Conservation (phyloP, 2,888 invertebrate genomes). For the Choreutis nemorana region DNA sequence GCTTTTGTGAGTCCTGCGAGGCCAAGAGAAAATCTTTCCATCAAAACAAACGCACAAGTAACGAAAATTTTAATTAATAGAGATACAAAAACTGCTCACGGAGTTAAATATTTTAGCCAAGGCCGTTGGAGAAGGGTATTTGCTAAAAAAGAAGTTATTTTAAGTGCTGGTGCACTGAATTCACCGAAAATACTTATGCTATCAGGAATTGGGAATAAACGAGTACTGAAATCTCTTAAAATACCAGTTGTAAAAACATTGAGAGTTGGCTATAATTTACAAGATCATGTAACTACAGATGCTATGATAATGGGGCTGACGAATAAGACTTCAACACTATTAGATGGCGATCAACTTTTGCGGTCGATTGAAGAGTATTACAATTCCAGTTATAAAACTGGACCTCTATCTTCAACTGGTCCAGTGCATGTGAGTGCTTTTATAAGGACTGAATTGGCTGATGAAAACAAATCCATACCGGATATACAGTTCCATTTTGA, state of each 20-base stretch:
- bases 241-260: conserved; percentile 67
- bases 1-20: conserved; percentile 72
- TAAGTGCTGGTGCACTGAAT: conserved; percentile 67
- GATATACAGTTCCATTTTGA: conserved; percentile 74
- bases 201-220: conserved; percentile 69
- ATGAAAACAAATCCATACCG: conserved; percentile 55
- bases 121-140: conserved; percentile 18
- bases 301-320: conserved; percentile 60
- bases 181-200: conserved; percentile 70
- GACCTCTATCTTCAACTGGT: conserved; percentile 62
- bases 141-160: conserved; percentile 66
- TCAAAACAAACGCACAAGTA: conserved; percentile 59
- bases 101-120: conserved; percentile 28
- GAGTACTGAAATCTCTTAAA: conserved; percentile 43
- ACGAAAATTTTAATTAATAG: conserved; percentile 62
- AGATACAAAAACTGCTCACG: conserved; percentile 25
- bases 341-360: conserved; percentile 30
- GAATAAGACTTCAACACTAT: conserved; percentile 55
- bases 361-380: conserved; percentile 39
- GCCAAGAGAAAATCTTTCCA: conserved; percentile 48
- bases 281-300: conserved; percentile 70
- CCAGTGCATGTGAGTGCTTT: conserved; percentile 66
- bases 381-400: conserved; percentile 24
- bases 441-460: conserved; percentile 61
- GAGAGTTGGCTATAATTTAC: conserved; percentile 76